phyloP scores from a whole-genome alignment of 2,797 vertebrate genomes.

The Mormyrus hasselquistii region DNA sequence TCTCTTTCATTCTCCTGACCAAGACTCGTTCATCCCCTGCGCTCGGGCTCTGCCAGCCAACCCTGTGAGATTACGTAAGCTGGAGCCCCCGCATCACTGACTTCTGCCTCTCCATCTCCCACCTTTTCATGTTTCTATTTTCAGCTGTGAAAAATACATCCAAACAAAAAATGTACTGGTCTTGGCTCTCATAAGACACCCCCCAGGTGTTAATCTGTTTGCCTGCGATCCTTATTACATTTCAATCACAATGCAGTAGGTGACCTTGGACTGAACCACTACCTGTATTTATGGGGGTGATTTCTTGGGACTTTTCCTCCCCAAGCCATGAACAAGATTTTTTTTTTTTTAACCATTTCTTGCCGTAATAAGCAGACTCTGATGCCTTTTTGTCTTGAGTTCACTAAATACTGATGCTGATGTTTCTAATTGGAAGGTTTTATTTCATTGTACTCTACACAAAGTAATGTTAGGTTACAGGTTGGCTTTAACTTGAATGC shows the following conservation, averaged over 20 bases:
- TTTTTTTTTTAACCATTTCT: background rate
- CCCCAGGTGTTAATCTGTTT: background rate
- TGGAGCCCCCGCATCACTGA: conserved; percentile 83
- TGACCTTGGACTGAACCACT: conserved; percentile 65
- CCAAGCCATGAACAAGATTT: conserved; percentile 36
- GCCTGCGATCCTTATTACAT: conserved; percentile 47
- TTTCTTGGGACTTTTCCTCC: conserved; percentile 44
- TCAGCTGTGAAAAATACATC: background rate
- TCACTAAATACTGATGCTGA: background rate
- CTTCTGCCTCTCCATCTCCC: conserved; percentile 57
- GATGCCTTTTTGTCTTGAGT: conserved; percentile 11
- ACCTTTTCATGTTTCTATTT: conserved; percentile 32
- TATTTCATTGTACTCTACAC: conserved; percentile 25
- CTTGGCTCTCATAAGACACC: background rate
- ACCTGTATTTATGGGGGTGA: conserved; percentile 50
- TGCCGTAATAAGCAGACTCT: background rate
- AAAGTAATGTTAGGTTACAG: conserved; percentile 30
- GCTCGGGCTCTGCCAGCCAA: conserved; percentile 77
- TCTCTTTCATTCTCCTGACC: conserved; percentile 77
- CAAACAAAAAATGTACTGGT: background rate
- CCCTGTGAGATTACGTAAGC: conserved; percentile 85
- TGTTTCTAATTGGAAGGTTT: conserved; percentile 20
- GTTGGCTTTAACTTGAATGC: conserved; percentile 31
- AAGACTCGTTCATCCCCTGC: conserved; percentile 63
- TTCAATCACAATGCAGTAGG: conserved; percentile 51